phyloP scores from a whole-genome alignment of 2,888 invertebrate genomes.

The Luperina testacea region DNA sequence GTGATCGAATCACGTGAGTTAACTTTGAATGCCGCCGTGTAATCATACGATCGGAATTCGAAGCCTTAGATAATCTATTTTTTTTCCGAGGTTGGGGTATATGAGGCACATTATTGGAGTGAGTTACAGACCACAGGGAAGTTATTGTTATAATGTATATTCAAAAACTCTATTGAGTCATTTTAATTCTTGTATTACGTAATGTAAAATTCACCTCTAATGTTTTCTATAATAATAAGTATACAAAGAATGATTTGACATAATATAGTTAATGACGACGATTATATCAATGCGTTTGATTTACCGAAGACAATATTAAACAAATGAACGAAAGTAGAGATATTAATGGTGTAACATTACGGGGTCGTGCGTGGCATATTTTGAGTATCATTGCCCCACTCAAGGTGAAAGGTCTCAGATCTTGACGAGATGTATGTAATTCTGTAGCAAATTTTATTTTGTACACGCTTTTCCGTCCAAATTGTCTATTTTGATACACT shows the following conservation, averaged over 20 bases:
- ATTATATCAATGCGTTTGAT: slow-evolving; percentile 53
- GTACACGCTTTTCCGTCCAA: slow-evolving; percentile 43
- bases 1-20: slow-evolving; percentile 41
- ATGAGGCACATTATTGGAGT: slow-evolving; percentile 24
- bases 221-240: not conserved
- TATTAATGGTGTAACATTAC: slow-evolving; percentile 74
- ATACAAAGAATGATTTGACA: slow-evolving; percentile 1
- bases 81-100: slow-evolving; percentile 16
- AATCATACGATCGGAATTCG: slow-evolving; percentile 46
- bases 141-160: slow-evolving; percentile 18
- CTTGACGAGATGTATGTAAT: slow-evolving; percentile 58
- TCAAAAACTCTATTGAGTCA: slow-evolving; percentile 26
- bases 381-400: slow-evolving; percentile 71
- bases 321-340: slow-evolving; percentile 71
- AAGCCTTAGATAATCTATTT: slow-evolving; percentile 46
- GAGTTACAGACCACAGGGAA: slow-evolving; percentile 30
- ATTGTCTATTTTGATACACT: slow-evolving; percentile 17
- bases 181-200: not conserved
- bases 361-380: slow-evolving; percentile 75
- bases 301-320: slow-evolving; percentile 67
- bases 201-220: not conserved
- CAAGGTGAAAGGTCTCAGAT: slow-evolving; percentile 79
- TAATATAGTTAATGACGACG: slow-evolving; percentile 29
- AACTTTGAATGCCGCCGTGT: slow-evolving; percentile 42
- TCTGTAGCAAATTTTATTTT: slow-evolving; percentile 55